Evolutionary conservation across 2,113 vertebrate species (phyloP).

Genomic region (Panurus biarmicus): DNA sequence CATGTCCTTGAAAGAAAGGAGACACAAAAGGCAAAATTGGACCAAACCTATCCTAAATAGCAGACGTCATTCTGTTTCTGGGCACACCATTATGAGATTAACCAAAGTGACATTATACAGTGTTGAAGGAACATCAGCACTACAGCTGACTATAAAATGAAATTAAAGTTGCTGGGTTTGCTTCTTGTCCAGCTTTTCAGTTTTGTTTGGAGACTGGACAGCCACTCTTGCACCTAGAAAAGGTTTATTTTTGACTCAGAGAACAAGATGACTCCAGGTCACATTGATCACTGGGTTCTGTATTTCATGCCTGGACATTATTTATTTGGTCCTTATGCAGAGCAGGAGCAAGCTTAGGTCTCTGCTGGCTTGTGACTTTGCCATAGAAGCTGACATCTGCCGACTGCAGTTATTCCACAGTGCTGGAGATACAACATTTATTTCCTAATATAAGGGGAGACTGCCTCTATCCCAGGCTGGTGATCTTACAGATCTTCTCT

Average conservation of each 20-base stretch:
- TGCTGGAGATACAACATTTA: background rate
- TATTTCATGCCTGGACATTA: background rate
- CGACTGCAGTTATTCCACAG: background rate
- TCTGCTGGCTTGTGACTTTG: background rate
- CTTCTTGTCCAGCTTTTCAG: background rate
- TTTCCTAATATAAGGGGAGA: background rate
- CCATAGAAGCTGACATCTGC: background rate
- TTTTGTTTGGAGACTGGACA: background rate
- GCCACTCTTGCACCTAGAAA: background rate
- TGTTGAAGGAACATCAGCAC: background rate
- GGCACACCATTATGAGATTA: background rate
- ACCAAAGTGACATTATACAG: background rate
- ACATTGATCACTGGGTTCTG: background rate
- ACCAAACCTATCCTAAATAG: background rate
- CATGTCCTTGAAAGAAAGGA: background rate
- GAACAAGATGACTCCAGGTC: background rate
- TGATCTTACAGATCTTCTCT: background rate
- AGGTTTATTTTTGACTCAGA: background rate
- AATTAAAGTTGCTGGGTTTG: background rate
- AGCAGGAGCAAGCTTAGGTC: background rate
- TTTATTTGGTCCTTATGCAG: background rate
- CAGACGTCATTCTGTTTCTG: background rate
- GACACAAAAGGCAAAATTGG: background rate
- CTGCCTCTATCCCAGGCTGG: background rate
- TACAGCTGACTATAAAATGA: background rate